phyloP scores from a whole-genome alignment of 2,113 vertebrate genomes.

The Cavia aperea region DNA sequence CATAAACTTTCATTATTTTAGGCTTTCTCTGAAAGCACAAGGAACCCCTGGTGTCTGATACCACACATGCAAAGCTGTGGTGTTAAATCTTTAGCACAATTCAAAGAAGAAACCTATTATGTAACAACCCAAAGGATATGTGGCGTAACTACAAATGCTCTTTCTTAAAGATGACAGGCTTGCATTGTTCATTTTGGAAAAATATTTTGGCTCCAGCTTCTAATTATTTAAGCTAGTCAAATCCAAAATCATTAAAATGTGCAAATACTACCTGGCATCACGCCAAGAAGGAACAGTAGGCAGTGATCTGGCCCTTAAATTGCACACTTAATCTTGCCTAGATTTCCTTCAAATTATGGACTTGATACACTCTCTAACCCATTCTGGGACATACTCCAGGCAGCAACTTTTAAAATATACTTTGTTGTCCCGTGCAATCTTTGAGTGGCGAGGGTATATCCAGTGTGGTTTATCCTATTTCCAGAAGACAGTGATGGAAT shows the following conservation, averaged over 20 bases:
- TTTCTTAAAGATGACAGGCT: conserved; percentile 46
- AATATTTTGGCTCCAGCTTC: conserved; percentile 53
- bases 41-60: not conserved
- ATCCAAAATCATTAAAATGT: conserved; percentile 46
- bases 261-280: conserved; percentile 52
- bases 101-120: conserved; percentile 20
- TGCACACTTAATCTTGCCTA: conserved; percentile 6
- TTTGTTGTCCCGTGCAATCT: not conserved
- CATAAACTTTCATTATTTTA: not conserved
- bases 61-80: not conserved
- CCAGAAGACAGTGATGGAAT: not conserved
- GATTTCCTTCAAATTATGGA: conserved; percentile 28
- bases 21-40: not conserved
- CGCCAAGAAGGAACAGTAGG: conserved; percentile 52
- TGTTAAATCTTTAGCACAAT: conserved; percentile 49
- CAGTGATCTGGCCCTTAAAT: conserved; percentile 48
- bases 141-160: not conserved
- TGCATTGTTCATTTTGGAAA: conserved; percentile 54
- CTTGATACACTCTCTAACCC: not conserved
- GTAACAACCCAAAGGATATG: conserved; percentile 31
- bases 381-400: not conserved
- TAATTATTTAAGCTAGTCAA: conserved; percentile 56
- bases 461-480: not conserved
- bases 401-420: not conserved
- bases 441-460: not conserved